These are phyloP conservation scores for Xiphophorus couchianus DNA, from an alignment of 2,113 vertebrate species.

Conservation along the genomic window DNA sequence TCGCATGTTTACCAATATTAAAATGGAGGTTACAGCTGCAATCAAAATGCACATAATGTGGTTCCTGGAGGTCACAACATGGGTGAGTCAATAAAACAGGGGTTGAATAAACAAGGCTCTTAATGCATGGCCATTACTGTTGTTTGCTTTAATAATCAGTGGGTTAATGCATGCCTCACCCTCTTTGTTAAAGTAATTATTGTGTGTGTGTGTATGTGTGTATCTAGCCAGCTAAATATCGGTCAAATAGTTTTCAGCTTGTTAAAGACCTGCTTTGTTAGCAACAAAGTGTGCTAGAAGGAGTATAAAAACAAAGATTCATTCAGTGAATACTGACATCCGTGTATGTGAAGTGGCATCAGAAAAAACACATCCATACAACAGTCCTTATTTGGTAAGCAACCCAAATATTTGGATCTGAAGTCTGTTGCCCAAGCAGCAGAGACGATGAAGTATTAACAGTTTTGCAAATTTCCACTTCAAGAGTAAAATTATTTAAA, in stretches of 20 bases:
- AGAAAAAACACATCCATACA: slow-evolving; percentile 16
- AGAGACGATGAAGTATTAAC: no score
- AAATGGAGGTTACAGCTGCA: slow-evolving; percentile 4
- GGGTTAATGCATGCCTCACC: not conserved
- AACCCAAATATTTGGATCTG: no score
- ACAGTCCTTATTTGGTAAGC: no score
- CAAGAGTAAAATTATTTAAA: no score
- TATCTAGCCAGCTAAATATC: not conserved
- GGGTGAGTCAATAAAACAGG: slow-evolving; percentile 28
- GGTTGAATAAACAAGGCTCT: slow-evolving; percentile 26
- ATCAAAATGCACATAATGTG: slow-evolving; percentile 24
- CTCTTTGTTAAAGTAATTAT: not conserved
- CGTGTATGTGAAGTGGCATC: slow-evolving; percentile 16
- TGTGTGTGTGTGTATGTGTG: not conserved
- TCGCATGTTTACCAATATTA: slow-evolving; percentile 2
- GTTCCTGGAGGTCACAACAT: slow-evolving; percentile 22
- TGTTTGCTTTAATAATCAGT: slow-evolving; percentile 18
- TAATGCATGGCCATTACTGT: slow-evolving; percentile 15
- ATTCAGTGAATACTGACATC: not conserved
- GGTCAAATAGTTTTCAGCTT: not conserved
- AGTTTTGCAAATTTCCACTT: no score
- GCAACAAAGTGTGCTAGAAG: not conserved
- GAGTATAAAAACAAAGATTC: not conserved
- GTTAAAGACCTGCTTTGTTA: not conserved
- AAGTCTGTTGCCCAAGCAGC: no score